Percentiles rank a stretch among this genome's conserved stretches.
phyloP scores from a whole-genome alignment of 2,797 vertebrate species.

The Iguana delicatissima region DNA sequence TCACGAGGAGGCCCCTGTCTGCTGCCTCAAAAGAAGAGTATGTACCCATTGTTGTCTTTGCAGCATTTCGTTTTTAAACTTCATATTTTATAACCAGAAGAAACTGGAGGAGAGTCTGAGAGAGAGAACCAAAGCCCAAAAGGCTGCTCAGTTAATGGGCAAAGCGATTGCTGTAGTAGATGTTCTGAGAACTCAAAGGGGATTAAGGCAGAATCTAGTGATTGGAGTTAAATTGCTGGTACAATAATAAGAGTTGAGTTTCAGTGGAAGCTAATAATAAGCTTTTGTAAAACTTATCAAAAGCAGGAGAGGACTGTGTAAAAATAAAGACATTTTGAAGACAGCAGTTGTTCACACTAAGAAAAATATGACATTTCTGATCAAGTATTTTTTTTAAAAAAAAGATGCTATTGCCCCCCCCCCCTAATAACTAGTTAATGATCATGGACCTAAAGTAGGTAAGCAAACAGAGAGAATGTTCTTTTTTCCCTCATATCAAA shows the following conservation, averaged over 20 bases:
- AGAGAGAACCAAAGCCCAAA: constrained; percentile 61
- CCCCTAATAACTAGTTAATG: not conserved
- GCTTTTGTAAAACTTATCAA: constrained; percentile 34
- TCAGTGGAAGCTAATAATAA: constrained; percentile 45
- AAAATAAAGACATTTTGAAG: constrained; percentile 15
- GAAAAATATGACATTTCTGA: constrained; percentile 26
- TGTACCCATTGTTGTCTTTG: constrained; percentile 68
- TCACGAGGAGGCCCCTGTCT: constrained; percentile 73
- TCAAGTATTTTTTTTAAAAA: not conserved
- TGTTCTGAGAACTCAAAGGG: constrained; percentile 63
- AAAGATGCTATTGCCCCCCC: not conserved
- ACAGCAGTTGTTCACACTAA: not conserved
- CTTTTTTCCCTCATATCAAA: not conserved
- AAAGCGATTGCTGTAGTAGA: constrained; percentile 61
- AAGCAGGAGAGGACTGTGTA: constrained; percentile 3
- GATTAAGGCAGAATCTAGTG: constrained; percentile 63
- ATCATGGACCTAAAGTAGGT: not conserved
- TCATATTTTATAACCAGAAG: constrained; percentile 72
- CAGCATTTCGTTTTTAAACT: constrained; percentile 66
- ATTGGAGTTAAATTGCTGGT: constrained; percentile 72
- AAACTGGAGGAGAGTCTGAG: constrained; percentile 45
- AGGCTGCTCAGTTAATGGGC: constrained; percentile 65
- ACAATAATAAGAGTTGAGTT: constrained; percentile 64
- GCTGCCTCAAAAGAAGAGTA: constrained; percentile 69
- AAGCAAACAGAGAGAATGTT: not conserved